phyloP scores from a whole-genome alignment of 2,797 vertebrate species.

The Sebastes goodei region DNA sequence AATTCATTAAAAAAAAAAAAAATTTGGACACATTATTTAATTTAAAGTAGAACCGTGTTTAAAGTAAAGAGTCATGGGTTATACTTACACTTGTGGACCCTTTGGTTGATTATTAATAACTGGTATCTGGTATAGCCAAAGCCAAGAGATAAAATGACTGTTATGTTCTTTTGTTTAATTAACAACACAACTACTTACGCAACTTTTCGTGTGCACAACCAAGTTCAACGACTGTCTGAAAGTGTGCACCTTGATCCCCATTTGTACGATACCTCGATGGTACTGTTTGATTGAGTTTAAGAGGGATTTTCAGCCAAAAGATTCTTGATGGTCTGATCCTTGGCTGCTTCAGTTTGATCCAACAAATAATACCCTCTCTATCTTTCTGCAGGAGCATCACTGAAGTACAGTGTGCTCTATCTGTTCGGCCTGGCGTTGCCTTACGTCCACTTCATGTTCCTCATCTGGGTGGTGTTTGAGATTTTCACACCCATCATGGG shows the following conservation, averaged over 20 bases:
- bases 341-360: not conserved
- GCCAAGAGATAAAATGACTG: not conserved
- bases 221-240: not conserved
- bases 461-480: constrained; percentile 96
- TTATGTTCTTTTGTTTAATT: not conserved
- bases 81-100: not conserved
- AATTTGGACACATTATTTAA: not conserved
- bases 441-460: constrained; percentile 91
- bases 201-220: not conserved
- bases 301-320: not conserved
- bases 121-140: not conserved
- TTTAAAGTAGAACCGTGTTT: not conserved
- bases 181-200: not conserved
- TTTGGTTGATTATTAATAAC: not conserved
- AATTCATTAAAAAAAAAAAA: not conserved
- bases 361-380: not conserved
- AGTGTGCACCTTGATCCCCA: not conserved
- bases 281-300: not conserved
- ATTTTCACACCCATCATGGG: constrained; percentile 97
- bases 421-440: constrained; percentile 90
- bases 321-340: not conserved
- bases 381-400: constrained; percentile 82
- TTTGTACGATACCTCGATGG: not conserved
- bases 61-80: not conserved
- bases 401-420: constrained; percentile 88